These are phyloP conservation scores for Muscicapa comitata DNA, from an alignment of 2,797 vertebrate genomes.

Conservation along the genomic window DNA sequence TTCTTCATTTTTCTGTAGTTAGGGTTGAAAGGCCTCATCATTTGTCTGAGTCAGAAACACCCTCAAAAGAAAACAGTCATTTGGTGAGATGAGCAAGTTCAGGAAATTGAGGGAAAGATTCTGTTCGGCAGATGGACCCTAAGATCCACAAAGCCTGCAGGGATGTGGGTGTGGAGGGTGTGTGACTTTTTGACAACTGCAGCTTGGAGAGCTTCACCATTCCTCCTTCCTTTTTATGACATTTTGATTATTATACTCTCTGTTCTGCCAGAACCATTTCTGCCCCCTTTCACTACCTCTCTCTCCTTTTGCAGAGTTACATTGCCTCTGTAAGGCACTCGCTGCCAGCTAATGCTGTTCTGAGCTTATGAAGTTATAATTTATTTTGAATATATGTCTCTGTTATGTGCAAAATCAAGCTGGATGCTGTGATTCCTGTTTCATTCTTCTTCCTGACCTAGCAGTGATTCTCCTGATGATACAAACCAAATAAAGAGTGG, in stretches of 20 bases:
- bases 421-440: neutral
- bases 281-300: neutral
- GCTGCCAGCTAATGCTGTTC: neutral
- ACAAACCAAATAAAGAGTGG: neutral
- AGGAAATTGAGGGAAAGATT: neutral
- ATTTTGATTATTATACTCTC: neutral
- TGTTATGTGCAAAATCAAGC: neutral
- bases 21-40: neutral
- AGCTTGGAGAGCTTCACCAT: neutral
- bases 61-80: neutral
- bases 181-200: neutral
- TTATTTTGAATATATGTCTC: neutral
- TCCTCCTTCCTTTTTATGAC: neutral
- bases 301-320: neutral
- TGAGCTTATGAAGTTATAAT: neutral
- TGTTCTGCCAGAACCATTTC: neutral
- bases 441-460: neutral
- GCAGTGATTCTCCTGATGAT: neutral
- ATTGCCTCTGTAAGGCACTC: neutral
- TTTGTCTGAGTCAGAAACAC: neutral
- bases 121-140: neutral
- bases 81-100: neutral
- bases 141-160: neutral
- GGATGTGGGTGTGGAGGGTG: fast-evolving
- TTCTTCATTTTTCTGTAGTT: neutral